Evolutionary conservation across 2,113 vertebrate species (phyloP).

Genomic region (Dipodomys spectabilis): DNA sequence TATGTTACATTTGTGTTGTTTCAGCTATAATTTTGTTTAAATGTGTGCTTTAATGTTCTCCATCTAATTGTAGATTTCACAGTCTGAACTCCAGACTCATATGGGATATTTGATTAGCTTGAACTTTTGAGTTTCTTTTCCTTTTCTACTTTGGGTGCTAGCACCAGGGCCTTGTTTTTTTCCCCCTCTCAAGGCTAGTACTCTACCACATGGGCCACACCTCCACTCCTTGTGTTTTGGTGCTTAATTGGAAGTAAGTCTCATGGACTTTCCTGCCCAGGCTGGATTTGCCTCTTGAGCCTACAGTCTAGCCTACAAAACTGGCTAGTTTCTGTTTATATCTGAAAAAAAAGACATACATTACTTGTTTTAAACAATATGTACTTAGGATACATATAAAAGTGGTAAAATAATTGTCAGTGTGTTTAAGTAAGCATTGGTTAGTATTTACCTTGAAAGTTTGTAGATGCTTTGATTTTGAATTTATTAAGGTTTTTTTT

Average conservation of each 20-base stretch:
- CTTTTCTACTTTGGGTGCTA: no score
- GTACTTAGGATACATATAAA: neutral
- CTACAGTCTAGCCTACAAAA: neutral
- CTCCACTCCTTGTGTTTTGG: no score
- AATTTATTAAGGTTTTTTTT: conserved; percentile 45
- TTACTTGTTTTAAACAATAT: neutral
- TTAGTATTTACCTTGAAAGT: conserved; percentile 33
- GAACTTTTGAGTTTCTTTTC: neutral
- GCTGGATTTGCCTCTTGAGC: no score
- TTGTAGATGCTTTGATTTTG: conserved; percentile 8
- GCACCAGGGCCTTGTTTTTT: no score
- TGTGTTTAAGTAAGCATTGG: neutral
- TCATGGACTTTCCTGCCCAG: no score
- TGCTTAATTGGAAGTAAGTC: no score
- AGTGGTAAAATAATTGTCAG: conserved; percentile 6
- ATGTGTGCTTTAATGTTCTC: neutral
- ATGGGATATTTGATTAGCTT: neutral
- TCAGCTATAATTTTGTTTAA: conserved; percentile 11
- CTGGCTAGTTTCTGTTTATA: neutral
- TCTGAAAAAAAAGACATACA: conserved; percentile 8
- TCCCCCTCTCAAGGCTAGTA: no score
- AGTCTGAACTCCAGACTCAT: no score
- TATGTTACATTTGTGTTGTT: neutral
- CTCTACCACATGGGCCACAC: no score
- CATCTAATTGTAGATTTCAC: neutral